Base-by-base conservation (phyloP, 2,113 vertebrate genomes). In the Pardalotus punctatus region DNA sequence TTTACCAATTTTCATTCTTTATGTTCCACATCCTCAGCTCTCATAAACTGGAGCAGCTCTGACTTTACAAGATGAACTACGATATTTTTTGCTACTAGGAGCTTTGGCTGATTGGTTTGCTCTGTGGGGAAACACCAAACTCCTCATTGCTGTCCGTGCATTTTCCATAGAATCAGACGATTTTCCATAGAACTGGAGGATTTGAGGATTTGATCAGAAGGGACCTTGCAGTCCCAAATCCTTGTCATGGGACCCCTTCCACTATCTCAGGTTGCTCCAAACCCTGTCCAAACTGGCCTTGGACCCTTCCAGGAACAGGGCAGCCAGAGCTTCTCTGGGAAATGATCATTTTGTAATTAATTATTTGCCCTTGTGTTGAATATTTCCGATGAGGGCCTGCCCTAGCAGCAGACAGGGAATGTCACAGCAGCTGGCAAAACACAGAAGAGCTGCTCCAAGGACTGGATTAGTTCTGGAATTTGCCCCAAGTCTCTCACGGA, bases 261-360 rank as follows among this genome's bases (percentile, higher is more conserved):
- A 66, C 53, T 6, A 0, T 5, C n/a, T 38, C 77, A 81, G 12
- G 3, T 0, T 74, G 23, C 38, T 53, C 86, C 69, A 45, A 67
- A 8, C 7, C 27, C 4, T 0, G 0, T 43, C 43, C 51, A 73
- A 0, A 36, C 33, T 12, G 20, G 28, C 28, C 69, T 31, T n/a
- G 78, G 70, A 60, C 20, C 25, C 45, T 35, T 8, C n/a, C 38
- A 67, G 45, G 16, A 36, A 19, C 24, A n/a, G 29, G 6, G 7
- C 28, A 45, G 53, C 51, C 51, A 38, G 43, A 51, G 12, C 8
- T 58, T 3, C 33, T 40, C 38, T 47, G 38, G 60, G 38, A 38
- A 51, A 38, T 25, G 1, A 25, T 17, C 5, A n/a, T 66, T 81
- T 74, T 29, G 20, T n/a, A 29, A 74, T 29, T 21, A 45, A 89